phyloP scores from a whole-genome alignment of 2,888 invertebrate genomes.

The Stenodema calcarata region DNA sequence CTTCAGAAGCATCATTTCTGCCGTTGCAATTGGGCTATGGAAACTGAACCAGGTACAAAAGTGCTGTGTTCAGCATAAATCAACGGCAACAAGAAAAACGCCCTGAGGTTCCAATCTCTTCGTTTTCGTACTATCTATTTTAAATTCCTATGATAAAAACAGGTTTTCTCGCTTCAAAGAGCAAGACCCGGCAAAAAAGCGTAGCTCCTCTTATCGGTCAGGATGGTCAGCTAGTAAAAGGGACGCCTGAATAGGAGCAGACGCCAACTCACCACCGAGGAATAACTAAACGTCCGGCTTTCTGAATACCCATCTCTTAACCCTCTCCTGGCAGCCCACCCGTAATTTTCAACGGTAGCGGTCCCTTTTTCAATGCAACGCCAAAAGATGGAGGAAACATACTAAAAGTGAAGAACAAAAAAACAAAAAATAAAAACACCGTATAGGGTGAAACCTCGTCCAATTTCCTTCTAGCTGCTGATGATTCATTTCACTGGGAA shows the following conservation, averaged over 20 bases:
- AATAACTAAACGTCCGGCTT: not conserved
- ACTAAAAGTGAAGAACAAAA: no score
- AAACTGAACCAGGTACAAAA: no score
- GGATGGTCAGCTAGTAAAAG: not conserved
- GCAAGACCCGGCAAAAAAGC: not conserved
- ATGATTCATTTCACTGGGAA: no score
- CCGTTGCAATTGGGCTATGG: no score
- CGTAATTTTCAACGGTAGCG: not conserved
- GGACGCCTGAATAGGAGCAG: not conserved
- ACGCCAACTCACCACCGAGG: not conserved
- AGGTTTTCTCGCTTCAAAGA: not conserved
- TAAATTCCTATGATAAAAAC: not conserved
- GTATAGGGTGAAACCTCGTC: no score
- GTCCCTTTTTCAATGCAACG: not conserved
- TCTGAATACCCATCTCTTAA: not conserved
- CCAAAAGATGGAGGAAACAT: no score
- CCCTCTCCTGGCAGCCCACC: not conserved
- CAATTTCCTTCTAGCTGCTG: no score
- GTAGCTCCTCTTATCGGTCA: not conserved
- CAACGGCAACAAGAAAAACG: no score
- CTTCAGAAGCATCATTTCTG: no score
- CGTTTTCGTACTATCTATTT: not conserved
- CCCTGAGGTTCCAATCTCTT: no score
- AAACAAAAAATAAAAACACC: no score
- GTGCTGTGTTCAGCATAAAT: no score